Percentiles rank a stretch among this genome's conserved stretches.
Conservation (phyloP, 2,113 vertebrate genomes). For the Nibea albiflora region DNA sequence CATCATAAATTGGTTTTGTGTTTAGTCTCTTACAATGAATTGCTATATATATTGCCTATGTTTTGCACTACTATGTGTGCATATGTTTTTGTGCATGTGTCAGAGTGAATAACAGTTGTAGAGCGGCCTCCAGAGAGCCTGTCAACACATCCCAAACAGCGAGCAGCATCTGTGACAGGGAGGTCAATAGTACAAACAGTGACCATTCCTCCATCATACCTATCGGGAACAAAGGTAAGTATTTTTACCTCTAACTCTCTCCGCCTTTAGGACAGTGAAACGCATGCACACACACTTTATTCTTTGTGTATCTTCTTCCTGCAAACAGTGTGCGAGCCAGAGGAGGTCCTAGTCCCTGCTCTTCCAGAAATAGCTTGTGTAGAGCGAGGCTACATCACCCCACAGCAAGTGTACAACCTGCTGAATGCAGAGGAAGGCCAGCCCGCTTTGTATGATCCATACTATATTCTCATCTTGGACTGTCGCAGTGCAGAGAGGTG, state of each 20-base stretch:
- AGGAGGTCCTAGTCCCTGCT: conserved; percentile 63
- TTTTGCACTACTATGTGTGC: neutral
- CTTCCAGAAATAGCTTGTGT: conserved; percentile 63
- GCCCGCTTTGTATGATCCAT: conserved; percentile 64
- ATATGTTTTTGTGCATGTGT: conserved; percentile 13
- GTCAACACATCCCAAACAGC: conserved; percentile 51
- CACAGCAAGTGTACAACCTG: conserved; percentile 79
- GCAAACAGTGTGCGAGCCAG: conserved; percentile 47
- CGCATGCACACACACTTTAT: neutral
- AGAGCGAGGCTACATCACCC: conserved; percentile 74
- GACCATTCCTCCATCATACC: conserved; percentile 48
- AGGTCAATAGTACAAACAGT: conserved; percentile 63
- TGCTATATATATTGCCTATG: neutral
- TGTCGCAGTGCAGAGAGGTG: conserved; percentile 76
- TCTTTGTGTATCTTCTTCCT: conserved; percentile 29
- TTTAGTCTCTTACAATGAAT: neutral
- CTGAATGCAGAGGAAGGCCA: conserved; percentile 77
- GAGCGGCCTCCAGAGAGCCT: conserved; percentile 43
- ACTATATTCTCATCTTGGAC: conserved; percentile 79
- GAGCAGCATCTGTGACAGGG: conserved; percentile 69
- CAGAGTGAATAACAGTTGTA: conserved; percentile 74
- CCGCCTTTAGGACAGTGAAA: neutral
- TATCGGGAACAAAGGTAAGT: conserved; percentile 46
- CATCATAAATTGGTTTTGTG: neutral
- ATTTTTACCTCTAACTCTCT: conserved; percentile 1